Conservation (phyloP, 2,888 invertebrate species). For the Serrognathus titanus region DNA sequence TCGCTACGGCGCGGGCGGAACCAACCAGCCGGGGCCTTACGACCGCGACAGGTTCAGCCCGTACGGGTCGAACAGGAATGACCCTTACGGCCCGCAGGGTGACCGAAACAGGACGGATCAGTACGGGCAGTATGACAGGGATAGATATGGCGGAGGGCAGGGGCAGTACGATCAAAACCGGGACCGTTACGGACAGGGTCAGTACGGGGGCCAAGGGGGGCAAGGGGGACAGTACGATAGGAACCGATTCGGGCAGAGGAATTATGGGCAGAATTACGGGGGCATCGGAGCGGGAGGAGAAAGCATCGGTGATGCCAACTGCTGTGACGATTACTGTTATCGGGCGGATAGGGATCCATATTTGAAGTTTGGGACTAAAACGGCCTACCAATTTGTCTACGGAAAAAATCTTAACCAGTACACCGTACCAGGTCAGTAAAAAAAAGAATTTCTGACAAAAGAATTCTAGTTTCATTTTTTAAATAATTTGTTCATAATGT, state of each 20-base stretch:
- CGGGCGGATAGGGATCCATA: slow-evolving; percentile 61
- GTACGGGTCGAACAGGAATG: slow-evolving; percentile 8
- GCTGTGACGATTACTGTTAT: slow-evolving; percentile 60
- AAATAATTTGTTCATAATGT: too few relatives aligned
- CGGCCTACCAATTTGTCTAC: slow-evolving; percentile 70
- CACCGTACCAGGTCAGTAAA: slow-evolving; percentile 62
- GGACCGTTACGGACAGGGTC: not conserved
- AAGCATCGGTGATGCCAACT: slow-evolving; percentile 34
- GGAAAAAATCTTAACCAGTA: slow-evolving; percentile 58
- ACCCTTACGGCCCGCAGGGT: slow-evolving; percentile 12
- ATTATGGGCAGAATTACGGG: slow-evolving; percentile 10
- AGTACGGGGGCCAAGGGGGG: not conserved
- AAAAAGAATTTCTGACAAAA: too few relatives aligned
- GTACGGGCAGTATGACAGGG: slow-evolving; percentile 21
- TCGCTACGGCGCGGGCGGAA: not conserved
- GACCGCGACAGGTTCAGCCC: slow-evolving; percentile 17
- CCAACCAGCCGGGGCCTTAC: slow-evolving; percentile 5
- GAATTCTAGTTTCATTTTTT: too few relatives aligned
- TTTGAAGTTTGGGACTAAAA: slow-evolving; percentile 68
- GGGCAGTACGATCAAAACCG: slow-evolving; percentile 13
- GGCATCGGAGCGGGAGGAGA: slow-evolving; percentile 21
- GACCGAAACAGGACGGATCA: slow-evolving; percentile 19
- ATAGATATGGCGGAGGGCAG: slow-evolving; percentile 6
- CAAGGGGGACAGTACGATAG: not conserved
- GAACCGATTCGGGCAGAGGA: not conserved